These are phyloP conservation scores for Carduelis carduelis DNA, from an alignment of 2,797 vertebrate species.

Conservation along the genomic window DNA sequence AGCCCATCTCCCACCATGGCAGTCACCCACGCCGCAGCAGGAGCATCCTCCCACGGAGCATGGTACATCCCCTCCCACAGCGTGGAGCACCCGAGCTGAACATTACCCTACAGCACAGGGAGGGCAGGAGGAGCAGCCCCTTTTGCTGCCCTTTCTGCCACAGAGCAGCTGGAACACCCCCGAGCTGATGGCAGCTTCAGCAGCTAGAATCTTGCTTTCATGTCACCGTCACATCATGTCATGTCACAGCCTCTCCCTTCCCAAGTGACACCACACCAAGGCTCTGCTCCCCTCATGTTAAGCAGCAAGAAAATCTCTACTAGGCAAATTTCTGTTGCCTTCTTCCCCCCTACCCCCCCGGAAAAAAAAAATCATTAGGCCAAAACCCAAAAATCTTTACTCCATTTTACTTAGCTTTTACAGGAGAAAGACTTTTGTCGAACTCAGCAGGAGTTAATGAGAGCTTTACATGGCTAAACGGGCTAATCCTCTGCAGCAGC, in stretches of 20 bases:
- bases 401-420: slow-evolving; percentile 12
- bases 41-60: not conserved
- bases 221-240: not conserved
- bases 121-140: not conserved
- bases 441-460: slow-evolving; percentile 55
- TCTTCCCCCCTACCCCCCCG: rapidly evolving
- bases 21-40: rapidly evolving
- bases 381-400: not conserved
- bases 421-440: not conserved
- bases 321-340: not conserved
- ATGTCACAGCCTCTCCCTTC: not conserved
- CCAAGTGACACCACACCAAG: not conserved
- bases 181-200: not conserved
- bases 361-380: not conserved
- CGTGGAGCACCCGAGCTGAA: not conserved
- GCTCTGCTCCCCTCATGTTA: not conserved
- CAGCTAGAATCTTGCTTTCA: not conserved
- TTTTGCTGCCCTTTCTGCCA: not conserved
- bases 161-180: not conserved
- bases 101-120: not conserved
- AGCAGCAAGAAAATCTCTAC: rapidly evolving
- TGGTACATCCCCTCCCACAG: not conserved
- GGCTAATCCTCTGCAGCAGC: slow-evolving; percentile 38
- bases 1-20: rapidly evolving
- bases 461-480: slow-evolving; percentile 16